Conservation (phyloP, 2,113 vertebrate species). For the Prunella fulvescens region DNA sequence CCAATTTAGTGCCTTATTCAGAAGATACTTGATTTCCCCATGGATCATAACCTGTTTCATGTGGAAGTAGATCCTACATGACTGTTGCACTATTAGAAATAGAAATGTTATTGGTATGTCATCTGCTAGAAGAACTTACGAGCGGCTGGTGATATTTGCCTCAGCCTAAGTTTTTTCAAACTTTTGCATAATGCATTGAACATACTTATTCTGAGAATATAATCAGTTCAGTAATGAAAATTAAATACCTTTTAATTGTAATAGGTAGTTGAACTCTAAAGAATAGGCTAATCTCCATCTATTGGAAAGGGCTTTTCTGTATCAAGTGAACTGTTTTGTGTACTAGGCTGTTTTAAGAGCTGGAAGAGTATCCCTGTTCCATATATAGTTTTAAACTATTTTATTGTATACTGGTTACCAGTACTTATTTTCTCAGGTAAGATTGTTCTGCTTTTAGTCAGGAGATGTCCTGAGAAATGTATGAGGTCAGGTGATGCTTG, state of each 20-base stretch:
- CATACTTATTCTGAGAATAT: background rate
- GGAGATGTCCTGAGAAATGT: background rate
- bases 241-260: background rate
- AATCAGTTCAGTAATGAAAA: background rate
- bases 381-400: background rate
- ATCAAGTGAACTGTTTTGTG: background rate
- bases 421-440: background rate
- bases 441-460: background rate
- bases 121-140: background rate
- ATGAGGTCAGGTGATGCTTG: background rate
- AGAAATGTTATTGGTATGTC: background rate
- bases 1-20: background rate
- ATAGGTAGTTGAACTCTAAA: background rate
- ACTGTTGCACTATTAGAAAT: background rate
- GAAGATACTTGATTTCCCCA: background rate
- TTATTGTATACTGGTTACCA: background rate
- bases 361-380: background rate
- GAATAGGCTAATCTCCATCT: background rate
- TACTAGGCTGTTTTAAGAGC: background rate
- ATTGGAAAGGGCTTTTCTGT: background rate
- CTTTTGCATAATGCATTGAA: background rate
- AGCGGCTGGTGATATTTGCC: background rate
- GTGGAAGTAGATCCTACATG: background rate
- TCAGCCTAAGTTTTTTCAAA: background rate
- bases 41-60: background rate